A percentile compares a stretch with the other conserved stretches of the same genome.
Conservation (phyloP, 1,140 invertebrate species). For the Caenorhabditis latens region DNA sequence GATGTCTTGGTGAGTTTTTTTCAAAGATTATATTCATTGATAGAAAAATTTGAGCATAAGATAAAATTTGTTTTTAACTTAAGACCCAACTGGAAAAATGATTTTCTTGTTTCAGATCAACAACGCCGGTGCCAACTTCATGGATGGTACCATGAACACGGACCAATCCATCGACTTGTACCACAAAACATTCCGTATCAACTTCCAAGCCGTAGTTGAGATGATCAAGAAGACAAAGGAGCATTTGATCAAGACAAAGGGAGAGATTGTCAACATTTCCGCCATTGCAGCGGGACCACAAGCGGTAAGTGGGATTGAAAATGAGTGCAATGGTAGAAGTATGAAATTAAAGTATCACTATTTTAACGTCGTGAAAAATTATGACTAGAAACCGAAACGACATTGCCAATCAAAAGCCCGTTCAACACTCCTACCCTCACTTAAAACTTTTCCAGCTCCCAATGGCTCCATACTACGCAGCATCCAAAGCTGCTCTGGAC, state of each 20-base stretch:
- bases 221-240: conserved; percentile 27
- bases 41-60: too few relatives aligned
- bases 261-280: conserved; percentile 67
- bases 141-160: conserved; percentile 51
- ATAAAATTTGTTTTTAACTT: too few relatives aligned
- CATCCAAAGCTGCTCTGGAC: conserved; percentile 82
- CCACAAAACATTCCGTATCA: conserved; percentile 67
- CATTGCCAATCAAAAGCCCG: too few relatives aligned
- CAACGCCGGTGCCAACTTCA: conserved; percentile 63
- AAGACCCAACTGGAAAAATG: not conserved
- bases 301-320: not conserved
- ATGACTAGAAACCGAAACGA: too few relatives aligned
- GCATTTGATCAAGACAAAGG: conserved; percentile 66
- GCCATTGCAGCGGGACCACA: conserved; percentile 33
- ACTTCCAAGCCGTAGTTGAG: conserved; percentile 61
- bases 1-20: conserved; percentile 66
- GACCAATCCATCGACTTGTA: conserved; percentile 61
- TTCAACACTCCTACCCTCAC: too few relatives aligned
- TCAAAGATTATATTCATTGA: too few relatives aligned
- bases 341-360: not conserved
- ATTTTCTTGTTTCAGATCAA: conserved; percentile 57
- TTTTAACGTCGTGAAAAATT: not conserved
- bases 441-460: not conserved
- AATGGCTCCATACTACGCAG: conserved; percentile 83
- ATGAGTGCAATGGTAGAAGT: not conserved